Base-by-base conservation (phyloP, 1,140 invertebrate genomes). In the Drosophila erecta region DNA sequence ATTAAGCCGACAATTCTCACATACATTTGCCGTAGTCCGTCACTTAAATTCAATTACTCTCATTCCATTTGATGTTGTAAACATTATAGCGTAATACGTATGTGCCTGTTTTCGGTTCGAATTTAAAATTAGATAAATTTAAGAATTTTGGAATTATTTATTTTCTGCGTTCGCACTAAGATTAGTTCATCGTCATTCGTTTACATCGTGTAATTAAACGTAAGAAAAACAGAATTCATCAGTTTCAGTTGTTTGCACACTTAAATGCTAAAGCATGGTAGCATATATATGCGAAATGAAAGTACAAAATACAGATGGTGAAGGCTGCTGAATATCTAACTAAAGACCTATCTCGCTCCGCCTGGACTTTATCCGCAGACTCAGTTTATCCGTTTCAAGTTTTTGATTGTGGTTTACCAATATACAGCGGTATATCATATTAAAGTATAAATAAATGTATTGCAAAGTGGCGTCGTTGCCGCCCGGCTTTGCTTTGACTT, bases 61-160 rank as follows among this genome's bases (percentile, higher is more conserved):
- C 66, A 35, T 24, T 71, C 66, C 54, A 72, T 60, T 60, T 71
- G 54, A 72, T 70, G 69, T 50, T 43, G 46, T 71, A 55, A 62
- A 62, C 58, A 62, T 43, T 50, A 50, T 55, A 62, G 27, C 70
- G 58, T 62, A 54, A 62, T 74, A 74, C 57, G 50, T 62, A 62
- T 64, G 46, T 75, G 64, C 64, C 47, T 62, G 65, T 58, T 30
- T 59, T 56, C 54, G 55, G 46, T 59, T 71, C 65, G 46, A 71
- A 76, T 81, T 79, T 78, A 78, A 75, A 81, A 86, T 85, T 71
- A 81, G 64, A 67, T 86, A 75, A 81, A 78, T 81, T 86, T 75
- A 71, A 66, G 79, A 86, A 81, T 87, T 87, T 86, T 87, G 81
- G 81, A 86, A 86, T 86, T 86, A 54, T 72, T 70, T 86, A 74